Evolutionary conservation across 2,888 invertebrate species (phyloP), one percentile per base, ranked within the genome.

Genomic region (Ornithoptera alexandrae): DNA sequence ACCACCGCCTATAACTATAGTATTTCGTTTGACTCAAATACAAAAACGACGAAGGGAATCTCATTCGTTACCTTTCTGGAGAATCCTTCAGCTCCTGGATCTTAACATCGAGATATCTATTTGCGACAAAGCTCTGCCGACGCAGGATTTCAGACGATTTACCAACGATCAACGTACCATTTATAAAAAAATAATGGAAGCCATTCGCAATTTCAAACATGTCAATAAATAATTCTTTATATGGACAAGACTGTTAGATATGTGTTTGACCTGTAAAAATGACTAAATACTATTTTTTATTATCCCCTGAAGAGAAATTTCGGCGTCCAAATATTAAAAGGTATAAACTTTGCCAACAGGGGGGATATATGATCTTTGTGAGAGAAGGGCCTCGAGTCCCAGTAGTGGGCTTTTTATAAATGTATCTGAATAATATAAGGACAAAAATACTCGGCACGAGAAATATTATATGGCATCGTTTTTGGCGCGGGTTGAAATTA

Each of bases 231-330:
- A 59, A 15, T 22, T 20, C 10, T 67, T 53, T 53, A 65, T 65
- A 61, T 17, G 69, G 69, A 57, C 56, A 69, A 61, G 20, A 63
- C 30, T 46, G 61, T 22, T 71, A 78, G 79, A 79, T 79, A 79
- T 78, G 79, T 79, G 75, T 72, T 66, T 71, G 72, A 75, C 75
- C 74, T 75, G 77, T 77, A 75, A 74, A 74, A 68, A 72, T 75
- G 72, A 76, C 74, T 75, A 74, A 68, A 61, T 20, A 53, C 53
- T 63, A 68, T 62, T 22, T 22, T 22, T 22, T 42, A n/a, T 30
- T 18, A 18, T 61, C 22, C 10, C 36, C 39, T 1, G 30, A 68
- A 1, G 46, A 24, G 20, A 20, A 57, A n/a, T 30, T n/a, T 36
- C 39, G 60, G 18, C 30, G 39, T 15, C n/a, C 53, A 53, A 53